Percentiles rank a stretch among this genome's conserved stretches.
These are phyloP conservation scores for Nothura maculosa DNA, from an alignment of 2,797 vertebrate species.

Conservation along the genomic window DNA sequence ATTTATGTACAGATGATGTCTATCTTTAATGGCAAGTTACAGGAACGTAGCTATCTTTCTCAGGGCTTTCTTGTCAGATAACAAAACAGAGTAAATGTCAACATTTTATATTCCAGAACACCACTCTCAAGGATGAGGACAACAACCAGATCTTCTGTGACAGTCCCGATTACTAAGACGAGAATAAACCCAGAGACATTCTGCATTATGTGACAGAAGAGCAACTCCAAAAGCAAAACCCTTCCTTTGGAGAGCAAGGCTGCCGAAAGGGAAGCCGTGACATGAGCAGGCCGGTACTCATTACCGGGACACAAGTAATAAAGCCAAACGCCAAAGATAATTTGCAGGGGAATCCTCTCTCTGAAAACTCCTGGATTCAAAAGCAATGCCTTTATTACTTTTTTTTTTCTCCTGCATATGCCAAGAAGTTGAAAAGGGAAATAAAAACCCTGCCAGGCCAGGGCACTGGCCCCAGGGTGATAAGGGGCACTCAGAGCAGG, in stretches of 20 bases:
- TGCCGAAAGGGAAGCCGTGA: slow-evolving; percentile 6
- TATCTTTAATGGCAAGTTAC: not conserved
- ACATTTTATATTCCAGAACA: not conserved
- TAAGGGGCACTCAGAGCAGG: too few species aligned
- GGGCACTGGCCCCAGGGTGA: rapidly evolving
- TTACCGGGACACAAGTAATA: not conserved
- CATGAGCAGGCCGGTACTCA: not conserved
- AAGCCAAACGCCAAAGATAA: not conserved
- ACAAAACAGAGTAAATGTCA: not conserved
- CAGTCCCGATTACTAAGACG: not conserved
- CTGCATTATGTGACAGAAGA: not conserved
- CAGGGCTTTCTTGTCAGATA: slow-evolving; percentile 10
- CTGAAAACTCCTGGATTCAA: not conserved
- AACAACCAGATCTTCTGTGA: not conserved
- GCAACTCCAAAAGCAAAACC: slow-evolving; percentile 14
- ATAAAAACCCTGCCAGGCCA: rapidly evolving
- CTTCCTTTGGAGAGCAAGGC: not conserved
- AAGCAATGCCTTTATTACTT: not conserved
- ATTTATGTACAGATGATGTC: slow-evolving; percentile 3
- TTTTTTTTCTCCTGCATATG: not conserved
- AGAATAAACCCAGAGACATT: not conserved
- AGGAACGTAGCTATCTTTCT: slow-evolving; percentile 1
- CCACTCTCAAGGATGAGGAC: not conserved
- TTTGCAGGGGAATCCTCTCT: not conserved
- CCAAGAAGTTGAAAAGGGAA: not conserved